Conservation (phyloP, 2,113 vertebrate species). For the Heterocephalus glaber region DNA sequence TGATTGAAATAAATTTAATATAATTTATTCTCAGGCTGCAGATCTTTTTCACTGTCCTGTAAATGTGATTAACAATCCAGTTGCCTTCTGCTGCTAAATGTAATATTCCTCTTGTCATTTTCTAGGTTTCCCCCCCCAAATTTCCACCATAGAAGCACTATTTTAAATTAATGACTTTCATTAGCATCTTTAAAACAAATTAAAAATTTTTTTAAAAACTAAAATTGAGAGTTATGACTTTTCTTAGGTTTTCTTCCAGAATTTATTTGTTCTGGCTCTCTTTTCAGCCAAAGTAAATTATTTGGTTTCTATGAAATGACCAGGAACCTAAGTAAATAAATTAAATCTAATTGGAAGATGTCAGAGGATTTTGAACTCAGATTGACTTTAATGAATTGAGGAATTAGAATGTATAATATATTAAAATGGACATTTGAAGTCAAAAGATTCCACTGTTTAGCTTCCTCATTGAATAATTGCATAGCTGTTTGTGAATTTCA, state of each 20-base stretch:
- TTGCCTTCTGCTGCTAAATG: not conserved
- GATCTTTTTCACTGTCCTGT: not conserved
- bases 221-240: not conserved
- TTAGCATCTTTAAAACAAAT: conserved; percentile 6
- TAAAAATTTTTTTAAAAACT: not conserved
- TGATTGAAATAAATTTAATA: conserved; percentile 5
- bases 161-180: conserved; percentile 50
- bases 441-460: not conserved
- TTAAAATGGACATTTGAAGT: conserved; percentile 11
- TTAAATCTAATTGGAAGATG: conserved; percentile 45
- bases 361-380: conserved; percentile 56
- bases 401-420: conserved; percentile 13
- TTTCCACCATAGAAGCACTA: not conserved
- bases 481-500: conserved; percentile 57
- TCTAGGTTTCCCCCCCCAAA: conserved; percentile 25
- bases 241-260: conserved; percentile 14
- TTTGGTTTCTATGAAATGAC: conserved; percentile 52
- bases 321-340: conserved; percentile 40
- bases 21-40: not conserved
- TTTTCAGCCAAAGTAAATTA: conserved; percentile 53
- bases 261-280: conserved; percentile 37
- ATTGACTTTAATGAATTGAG: conserved; percentile 15
- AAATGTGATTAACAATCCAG: not conserved
- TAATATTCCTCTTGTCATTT: not conserved
- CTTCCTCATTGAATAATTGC: not conserved